Evolutionary conservation across 30 jellyfish, hydroid and myxozoan species (phyloP).

Genomic region (Chrysaora quinquecirrha): DNA sequence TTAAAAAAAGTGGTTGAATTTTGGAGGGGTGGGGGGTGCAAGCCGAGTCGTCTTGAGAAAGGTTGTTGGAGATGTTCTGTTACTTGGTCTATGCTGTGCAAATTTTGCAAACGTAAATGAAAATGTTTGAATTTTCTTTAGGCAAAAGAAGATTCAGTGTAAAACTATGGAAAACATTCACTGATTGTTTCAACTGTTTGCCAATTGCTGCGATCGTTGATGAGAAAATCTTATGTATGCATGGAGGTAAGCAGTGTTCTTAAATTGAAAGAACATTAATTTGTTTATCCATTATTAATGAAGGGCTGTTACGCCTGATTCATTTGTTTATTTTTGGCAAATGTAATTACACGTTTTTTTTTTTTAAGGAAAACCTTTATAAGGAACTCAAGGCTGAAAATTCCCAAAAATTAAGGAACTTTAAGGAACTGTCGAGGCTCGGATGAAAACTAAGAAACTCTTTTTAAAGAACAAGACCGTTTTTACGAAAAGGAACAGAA

Average conservation of each 20-base stretch:
- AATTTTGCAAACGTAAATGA: too few species aligned
- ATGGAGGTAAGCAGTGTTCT: slow-evolving; percentile 99
- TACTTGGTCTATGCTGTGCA: too few species aligned
- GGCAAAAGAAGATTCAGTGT: slow-evolving; percentile 98
- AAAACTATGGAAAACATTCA: slow-evolving; percentile 97
- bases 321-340: too few species aligned
- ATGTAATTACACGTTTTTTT: too few species aligned
- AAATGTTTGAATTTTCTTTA: slow-evolving; percentile 9
- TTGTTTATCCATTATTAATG: too few species aligned
- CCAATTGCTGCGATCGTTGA: slow-evolving; percentile 99
- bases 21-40: too few species aligned
- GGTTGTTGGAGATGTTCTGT: too few species aligned
- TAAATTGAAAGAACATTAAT: too few species aligned
- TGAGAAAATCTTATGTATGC: slow-evolving; percentile 98
- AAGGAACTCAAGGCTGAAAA: background rate
- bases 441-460: background rate
- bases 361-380: background rate
- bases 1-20: too few species aligned
- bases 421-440: background rate
- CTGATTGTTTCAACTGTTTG: slow-evolving; percentile 97
- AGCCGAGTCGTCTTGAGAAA: too few species aligned
- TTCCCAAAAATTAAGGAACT: background rate
- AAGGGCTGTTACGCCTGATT: too few species aligned
- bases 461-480: background rate
- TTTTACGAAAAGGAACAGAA: background rate